These are phyloP conservation scores for Bryconaethiops microstoma DNA, from an alignment of 2,797 vertebrate species.

Conservation along the genomic window DNA sequence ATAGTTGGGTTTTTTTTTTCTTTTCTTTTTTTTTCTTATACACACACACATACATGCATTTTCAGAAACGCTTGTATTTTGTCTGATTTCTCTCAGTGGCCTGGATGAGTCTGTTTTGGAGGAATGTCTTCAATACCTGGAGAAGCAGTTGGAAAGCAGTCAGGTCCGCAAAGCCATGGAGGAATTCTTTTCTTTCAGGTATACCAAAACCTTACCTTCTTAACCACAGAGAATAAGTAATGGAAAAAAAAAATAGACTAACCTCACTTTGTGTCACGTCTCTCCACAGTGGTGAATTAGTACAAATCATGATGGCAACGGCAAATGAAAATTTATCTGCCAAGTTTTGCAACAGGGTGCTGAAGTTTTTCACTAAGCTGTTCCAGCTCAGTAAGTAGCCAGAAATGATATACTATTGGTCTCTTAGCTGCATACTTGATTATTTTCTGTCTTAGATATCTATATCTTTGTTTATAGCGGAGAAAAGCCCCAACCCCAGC, in stretches of 20 bases:
- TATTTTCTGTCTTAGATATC: neutral
- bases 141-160: slow-evolving; percentile 95
- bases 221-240: neutral
- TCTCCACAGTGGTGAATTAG: slow-evolving; percentile 88
- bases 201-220: slow-evolving; percentile 19
- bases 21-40: no score
- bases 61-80: neutral
- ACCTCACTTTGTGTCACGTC: neutral
- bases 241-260: neutral
- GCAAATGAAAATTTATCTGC: slow-evolving; percentile 96
- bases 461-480: slow-evolving; percentile 75
- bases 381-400: slow-evolving; percentile 94
- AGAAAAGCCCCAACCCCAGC: slow-evolving; percentile 97
- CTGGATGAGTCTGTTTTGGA: slow-evolving; percentile 94
- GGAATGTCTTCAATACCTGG: slow-evolving; percentile 95
- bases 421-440: neutral
- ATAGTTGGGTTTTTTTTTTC: neutral
- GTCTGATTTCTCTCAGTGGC: slow-evolving; percentile 76
- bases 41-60: neutral
- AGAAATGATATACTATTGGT: neutral
- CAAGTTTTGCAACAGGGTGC: slow-evolving; percentile 96
- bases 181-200: slow-evolving; percentile 98
- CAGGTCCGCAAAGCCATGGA: slow-evolving; percentile 98
- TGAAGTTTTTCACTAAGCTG: slow-evolving; percentile 99
- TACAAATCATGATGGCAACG: slow-evolving; percentile 99